Base-by-base conservation (phyloP, 2,797 vertebrate genomes). In the Limnodromus scolopaceus region DNA sequence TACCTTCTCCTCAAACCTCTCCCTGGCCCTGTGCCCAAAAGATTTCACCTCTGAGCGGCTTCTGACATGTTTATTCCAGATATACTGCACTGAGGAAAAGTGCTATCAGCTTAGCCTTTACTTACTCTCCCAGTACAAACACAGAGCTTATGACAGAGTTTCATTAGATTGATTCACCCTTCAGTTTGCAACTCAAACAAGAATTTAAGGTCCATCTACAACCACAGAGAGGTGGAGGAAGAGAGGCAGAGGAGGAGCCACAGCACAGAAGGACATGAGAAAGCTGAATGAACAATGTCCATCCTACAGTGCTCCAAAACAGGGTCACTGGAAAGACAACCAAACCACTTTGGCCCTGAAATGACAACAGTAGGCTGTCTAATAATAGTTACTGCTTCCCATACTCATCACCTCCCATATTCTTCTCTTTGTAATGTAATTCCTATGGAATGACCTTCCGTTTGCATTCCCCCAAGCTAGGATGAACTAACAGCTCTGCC, bases 321-420 rank as follows among this genome's bases (percentile, higher is more conserved):
- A 45, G 16, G 17, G 27, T 5, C 49, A 14, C 41, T 10, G 32
- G n/a, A 19, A 24, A n/a, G 27, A 11, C 16, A 9, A 14, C 11
- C 14, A 3, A 3, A 1, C 10, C 2, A 10, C 55, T 57, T 5
- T 4, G 38, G 46, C 55, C 51, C 48, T 6, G 4, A 27, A 24
- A 16, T 0, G 39, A 51, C 7, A 48, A 45, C 57, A 61, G 1
- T 2, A 24, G 38, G 54, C 3, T 65, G 2, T 22, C 13, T 16
- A 15, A 17, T 13, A 36, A 6, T 41, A 55, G 12, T 6, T 41
- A 3, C 48, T 87, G 63, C 58, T 76, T 20, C 36, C 16, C 36
- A 2, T 6, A 3, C 22, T 17, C 54, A 32, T 8, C 36, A 6
- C 20, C 24, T 45, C 22, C 49, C 16, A 0, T 1, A 9, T 13